Conservation (phyloP, 2,113 vertebrate species). For the Pleuronectes platessa region DNA sequence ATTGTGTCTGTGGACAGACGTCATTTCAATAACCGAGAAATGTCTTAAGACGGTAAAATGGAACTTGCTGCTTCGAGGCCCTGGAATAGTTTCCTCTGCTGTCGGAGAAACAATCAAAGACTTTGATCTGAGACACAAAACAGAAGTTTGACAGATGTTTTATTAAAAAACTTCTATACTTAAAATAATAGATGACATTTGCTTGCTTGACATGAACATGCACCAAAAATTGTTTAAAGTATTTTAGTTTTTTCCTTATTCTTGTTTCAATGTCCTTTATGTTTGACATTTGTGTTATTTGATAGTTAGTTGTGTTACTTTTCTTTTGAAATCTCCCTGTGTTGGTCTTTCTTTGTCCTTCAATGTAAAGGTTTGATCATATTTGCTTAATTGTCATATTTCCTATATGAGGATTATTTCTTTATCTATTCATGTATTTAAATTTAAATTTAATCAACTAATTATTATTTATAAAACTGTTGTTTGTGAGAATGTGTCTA, state of each 20-base stretch:
- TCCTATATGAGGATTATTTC: too few relatives aligned
- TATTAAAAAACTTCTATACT: background rate
- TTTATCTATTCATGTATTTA: too few relatives aligned
- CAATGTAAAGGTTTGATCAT: too few relatives aligned
- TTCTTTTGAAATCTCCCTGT: too few relatives aligned
- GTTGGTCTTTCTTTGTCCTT: too few relatives aligned
- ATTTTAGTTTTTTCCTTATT: too few relatives aligned
- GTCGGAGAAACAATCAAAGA: background rate
- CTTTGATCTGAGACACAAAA: background rate
- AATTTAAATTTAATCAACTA: too few relatives aligned
- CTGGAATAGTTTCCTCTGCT: conserved; percentile 2
- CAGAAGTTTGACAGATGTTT: background rate
- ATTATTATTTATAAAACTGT: too few relatives aligned
- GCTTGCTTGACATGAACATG: too few relatives aligned
- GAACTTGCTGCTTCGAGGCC: conserved; percentile 1
- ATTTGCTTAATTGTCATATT: too few relatives aligned
- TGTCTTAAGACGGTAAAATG: conserved; percentile 6
- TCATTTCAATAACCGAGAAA: background rate
- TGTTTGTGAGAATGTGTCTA: background rate
- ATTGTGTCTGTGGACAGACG: background rate
- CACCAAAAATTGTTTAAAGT: too few relatives aligned
- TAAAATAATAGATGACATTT: background rate
- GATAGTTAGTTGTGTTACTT: too few relatives aligned
- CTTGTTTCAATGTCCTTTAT: background rate
- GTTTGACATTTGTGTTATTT: background rate